Base-by-base conservation (phyloP, 2,888 invertebrate species). In the Atrina japonica region DNA sequence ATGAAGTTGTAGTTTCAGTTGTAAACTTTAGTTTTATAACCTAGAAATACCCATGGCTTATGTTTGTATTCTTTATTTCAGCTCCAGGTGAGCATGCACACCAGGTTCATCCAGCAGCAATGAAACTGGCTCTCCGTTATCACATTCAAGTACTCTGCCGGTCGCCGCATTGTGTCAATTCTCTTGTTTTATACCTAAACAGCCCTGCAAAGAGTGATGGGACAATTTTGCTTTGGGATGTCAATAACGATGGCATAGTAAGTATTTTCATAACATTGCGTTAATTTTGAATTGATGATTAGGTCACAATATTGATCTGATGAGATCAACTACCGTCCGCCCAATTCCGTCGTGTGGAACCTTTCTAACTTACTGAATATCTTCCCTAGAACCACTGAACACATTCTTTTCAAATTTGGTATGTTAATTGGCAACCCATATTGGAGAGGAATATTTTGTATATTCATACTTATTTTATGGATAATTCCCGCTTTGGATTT, bases 101-200 rank as follows among this genome's bases (percentile, higher is more conserved):
- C 27, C 83, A 83, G 50, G 86, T 88, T 3, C 80, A 87, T 75
- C 90, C 92, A 1, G 88, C 92, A 0, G 89, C 91, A 7, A 83
- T 91, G 85, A 92, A 92, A 83, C 81, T 91, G 21, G 91, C 91
- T 16, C 81, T 92, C 66, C 82, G 92, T n/a, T 91, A 91, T 71
- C 92, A 92, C 81, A 74, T 92, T 11, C 87, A 90, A 73, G 89
- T 89, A n/a, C 76, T 92, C 72, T 92, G 92, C 75, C 84, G 87
- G 49, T 87, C 89, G 0, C 83, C 88, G 0, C 90, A 91, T 72
- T 92, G 92, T 76, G 91, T 91, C 0, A 92, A 92, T 82, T 90
- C 92, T 0, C 86, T 92, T 2, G 89, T 92, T n/a, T 72, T 92
- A 41, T 92, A 92, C 80, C 76, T 92, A 73, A 92, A 92, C 83